Conservation (phyloP, 2,888 invertebrate species). For the Netelia fuscicornis region DNA sequence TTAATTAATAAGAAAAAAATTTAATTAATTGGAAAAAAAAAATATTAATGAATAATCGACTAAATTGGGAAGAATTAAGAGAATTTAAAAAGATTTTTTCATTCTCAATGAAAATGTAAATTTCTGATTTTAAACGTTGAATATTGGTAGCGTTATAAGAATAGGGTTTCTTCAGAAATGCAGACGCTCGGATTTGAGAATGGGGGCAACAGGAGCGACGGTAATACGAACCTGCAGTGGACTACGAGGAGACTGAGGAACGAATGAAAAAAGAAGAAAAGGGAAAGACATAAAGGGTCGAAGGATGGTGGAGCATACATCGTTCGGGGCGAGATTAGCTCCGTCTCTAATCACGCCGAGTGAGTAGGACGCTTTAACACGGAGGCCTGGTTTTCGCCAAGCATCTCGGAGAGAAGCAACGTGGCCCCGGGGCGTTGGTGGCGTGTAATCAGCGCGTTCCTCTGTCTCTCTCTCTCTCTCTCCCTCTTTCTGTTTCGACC, state of each 20-base stretch:
- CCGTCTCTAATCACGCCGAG: constrained; percentile 70
- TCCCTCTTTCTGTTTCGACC: constrained; percentile 37
- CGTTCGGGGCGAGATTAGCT: constrained; percentile 58
- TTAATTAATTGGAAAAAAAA: no score
- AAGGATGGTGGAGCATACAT: constrained; percentile 54
- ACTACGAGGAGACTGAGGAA: constrained; percentile 62
- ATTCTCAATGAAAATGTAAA: no score
- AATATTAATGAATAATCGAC: no score
- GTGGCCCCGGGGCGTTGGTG: constrained; percentile 75
- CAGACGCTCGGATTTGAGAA: constrained; percentile 42
- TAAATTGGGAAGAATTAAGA: no score
- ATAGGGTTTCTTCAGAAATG: constrained; percentile 55
- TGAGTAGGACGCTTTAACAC: constrained; percentile 75
- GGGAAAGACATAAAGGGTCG: constrained; percentile 54
- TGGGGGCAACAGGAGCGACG: constrained; percentile 55
- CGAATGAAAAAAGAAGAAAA: constrained; percentile 59
- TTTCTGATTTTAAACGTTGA: no score
- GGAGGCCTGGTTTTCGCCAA: constrained; percentile 63
- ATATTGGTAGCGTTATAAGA: neutral
- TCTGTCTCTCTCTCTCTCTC: constrained; percentile 49
- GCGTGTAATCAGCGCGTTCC: constrained; percentile 79
- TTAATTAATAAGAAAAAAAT: no score
- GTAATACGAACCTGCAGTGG: constrained; percentile 47
- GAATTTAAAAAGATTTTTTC: no score
- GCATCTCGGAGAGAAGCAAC: constrained; percentile 39